These are phyloP conservation scores for Drosophila willistoni DNA, from an alignment of 1,140 invertebrate species.

Conservation along the genomic window DNA sequence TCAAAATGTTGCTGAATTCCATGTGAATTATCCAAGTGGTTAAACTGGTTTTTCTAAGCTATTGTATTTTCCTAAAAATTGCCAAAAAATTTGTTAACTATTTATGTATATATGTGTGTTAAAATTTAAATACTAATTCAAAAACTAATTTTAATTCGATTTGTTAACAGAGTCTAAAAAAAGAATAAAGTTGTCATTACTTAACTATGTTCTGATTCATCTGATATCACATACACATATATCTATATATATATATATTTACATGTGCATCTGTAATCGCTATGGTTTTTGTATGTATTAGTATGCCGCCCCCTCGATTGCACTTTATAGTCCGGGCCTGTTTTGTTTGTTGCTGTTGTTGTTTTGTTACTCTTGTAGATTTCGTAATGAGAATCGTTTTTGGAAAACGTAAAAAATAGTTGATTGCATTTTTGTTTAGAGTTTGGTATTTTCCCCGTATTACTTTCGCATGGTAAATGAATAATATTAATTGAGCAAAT, in stretches of 20 bases:
- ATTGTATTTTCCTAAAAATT: neutral
- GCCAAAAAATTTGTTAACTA: too few species aligned
- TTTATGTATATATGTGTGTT: too few species aligned
- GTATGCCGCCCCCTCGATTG: neutral
- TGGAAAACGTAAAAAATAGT: conserved; percentile 26
- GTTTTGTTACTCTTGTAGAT: conserved; percentile 34
- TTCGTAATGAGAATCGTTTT: conserved; percentile 47
- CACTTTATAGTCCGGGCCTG: conserved; percentile 5
- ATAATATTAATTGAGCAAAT: neutral
- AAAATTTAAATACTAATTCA: too few species aligned
- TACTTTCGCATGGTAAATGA: neutral
- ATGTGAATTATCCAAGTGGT: neutral
- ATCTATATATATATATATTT: too few species aligned
- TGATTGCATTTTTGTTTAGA: conserved; percentile 27
- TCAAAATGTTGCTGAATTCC: neutral
- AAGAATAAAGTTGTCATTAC: too few species aligned
- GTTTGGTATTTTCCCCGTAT: neutral
- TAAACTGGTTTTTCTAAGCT: neutral
- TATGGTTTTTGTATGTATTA: too few species aligned
- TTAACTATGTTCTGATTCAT: too few species aligned
- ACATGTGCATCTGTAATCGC: neutral
- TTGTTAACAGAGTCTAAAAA: too few species aligned
- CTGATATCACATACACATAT: neutral
- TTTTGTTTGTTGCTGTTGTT: conserved; percentile 35
- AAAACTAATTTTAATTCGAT: too few species aligned